Conservation (phyloP, 2,113 vertebrate genomes). For the Phocoena phocoena region DNA sequence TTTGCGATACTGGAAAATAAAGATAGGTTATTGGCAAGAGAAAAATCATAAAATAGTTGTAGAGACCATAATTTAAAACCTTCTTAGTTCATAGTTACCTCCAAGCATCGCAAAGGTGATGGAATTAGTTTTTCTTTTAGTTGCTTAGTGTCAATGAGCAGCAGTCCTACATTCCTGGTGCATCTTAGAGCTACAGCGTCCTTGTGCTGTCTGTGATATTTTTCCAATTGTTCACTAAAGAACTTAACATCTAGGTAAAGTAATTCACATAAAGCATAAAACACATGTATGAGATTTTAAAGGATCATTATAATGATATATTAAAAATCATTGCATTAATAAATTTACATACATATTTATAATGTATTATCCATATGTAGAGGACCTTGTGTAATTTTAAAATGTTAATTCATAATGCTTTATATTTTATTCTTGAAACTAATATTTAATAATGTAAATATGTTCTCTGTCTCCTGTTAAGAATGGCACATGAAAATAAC, state of each 20-base stretch:
- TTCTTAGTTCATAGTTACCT: constrained; percentile 82
- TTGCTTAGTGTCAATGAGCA: constrained; percentile 88
- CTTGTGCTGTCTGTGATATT: constrained; percentile 86
- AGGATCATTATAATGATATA: not conserved
- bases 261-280: not conserved
- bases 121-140: constrained; percentile 87
- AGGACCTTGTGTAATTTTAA: not conserved
- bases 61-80: not conserved
- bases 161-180: constrained; percentile 86
- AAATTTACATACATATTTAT: not conserved
- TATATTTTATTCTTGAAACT: not conserved
- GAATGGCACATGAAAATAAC: not conserved
- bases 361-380: not conserved
- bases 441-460: not conserved
- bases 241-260: constrained; percentile 85
- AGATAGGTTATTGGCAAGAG: not conserved
- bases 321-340: not conserved
- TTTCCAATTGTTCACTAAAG: constrained; percentile 86
- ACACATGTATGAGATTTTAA: not conserved
- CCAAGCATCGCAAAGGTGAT: constrained; percentile 86
- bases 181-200: constrained; percentile 84
- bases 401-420: not conserved
- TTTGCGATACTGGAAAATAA: not conserved
- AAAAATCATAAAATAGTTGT: not conserved
- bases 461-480: not conserved